These are phyloP conservation scores for Actias luna DNA, from an alignment of 2,888 invertebrate genomes.

Conservation along the genomic window DNA sequence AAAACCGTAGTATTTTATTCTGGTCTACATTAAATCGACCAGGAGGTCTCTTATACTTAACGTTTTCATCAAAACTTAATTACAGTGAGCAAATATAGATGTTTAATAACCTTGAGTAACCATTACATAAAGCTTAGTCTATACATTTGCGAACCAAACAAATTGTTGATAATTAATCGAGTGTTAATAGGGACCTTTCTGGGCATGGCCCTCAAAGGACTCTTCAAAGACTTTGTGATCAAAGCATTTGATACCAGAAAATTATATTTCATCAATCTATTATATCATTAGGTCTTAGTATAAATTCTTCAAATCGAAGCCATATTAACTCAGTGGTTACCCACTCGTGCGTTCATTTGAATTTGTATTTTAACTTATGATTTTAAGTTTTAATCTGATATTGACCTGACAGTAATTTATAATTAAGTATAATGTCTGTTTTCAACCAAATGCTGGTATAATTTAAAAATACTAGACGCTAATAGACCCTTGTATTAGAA, in stretches of 20 bases:
- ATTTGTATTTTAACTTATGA: neutral
- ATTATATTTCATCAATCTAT: constrained; percentile 8
- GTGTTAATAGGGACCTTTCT: neutral
- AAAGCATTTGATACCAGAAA: constrained; percentile 7
- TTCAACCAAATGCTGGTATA: too few relatives aligned
- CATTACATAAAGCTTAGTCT: constrained; percentile 15
- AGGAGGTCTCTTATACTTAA: neutral
- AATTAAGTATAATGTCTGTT: too few relatives aligned
- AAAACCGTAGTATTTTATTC: neutral
- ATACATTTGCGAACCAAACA: constrained; percentile 15
- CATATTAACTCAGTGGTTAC: neutral
- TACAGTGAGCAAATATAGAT: constrained; percentile 1
- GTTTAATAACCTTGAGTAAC: constrained; percentile 13
- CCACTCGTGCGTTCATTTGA: neutral
- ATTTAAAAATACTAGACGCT: too few relatives aligned
- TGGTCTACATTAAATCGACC: neutral
- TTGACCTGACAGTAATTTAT: too few relatives aligned
- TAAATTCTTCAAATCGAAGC: neutral
- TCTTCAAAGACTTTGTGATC: constrained; percentile 5
- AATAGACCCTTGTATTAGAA: too few relatives aligned
- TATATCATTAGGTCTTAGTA: neutral
- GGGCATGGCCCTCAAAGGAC: constrained; percentile 1
- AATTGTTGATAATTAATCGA: constrained; percentile 12
- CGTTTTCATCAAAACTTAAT: neutral
- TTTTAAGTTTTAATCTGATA: too few relatives aligned